Base-by-base conservation (phyloP, 92 coral and sea anemone genomes). In the Phenganax stokvisi region DNA sequence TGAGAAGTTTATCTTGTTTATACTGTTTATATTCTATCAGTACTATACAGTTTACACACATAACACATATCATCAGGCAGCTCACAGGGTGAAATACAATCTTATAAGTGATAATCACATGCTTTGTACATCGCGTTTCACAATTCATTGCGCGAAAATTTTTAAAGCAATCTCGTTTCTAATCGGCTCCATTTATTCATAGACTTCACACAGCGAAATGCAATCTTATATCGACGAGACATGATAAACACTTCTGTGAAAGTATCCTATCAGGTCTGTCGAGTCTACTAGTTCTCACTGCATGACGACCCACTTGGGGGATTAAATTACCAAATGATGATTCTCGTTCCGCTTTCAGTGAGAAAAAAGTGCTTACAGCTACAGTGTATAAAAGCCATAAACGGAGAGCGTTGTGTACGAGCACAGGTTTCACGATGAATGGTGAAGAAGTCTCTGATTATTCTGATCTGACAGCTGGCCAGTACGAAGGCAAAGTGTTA, bases 401-500 rank as follows among this genome's bases (percentile, higher is more conserved):
- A 8, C 29, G 10, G 0, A 25, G 11, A 20, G 12, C 2, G 37
- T n/a, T 64, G 3, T 20, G 8, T 12, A 68, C 12, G 47, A 27
- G 54, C 13, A 68, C 47, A 10, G 30, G 47, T 30, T 17, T 68
- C 54, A 8, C 54, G 52, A 68, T 68, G 73, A 53, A 12, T 56
- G 31, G 58, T 62, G 83, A 68, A 3, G 74, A 65, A 16, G 13
- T 79, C 3, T 79, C 83, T 9, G 83, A 79, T 54, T 79, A 79
- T 64, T 79, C 83, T 5, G 74, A 62, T 17, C 61, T 79, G 0
- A 79, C 83, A 12, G 83, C 83, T 25, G 83, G 83, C 27, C 83
- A 64, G 68, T 79, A 79, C 61, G 83, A 79, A 17, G 83, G 83
- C 3, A 30, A 62, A 51, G 83, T 79, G 59, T 52, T 62, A 12